These are phyloP conservation scores for Glossophaga mutica DNA, from an alignment of 2,797 vertebrate species.

Conservation along the genomic window DNA sequence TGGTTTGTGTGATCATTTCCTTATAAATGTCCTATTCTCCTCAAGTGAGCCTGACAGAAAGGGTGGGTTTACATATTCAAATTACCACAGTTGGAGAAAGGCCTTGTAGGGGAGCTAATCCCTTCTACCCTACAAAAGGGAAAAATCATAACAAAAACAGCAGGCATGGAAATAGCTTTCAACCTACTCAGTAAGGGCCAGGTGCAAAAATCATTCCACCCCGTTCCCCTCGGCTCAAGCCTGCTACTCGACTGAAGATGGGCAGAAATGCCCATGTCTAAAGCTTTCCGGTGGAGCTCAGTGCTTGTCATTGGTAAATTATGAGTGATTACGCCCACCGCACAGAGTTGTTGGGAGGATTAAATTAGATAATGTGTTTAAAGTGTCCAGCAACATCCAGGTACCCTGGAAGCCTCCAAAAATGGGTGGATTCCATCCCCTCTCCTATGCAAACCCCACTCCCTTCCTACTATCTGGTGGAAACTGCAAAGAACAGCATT, in stretches of 20 bases:
- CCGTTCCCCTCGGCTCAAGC: background rate
- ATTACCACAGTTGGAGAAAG: background rate
- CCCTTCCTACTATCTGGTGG: background rate
- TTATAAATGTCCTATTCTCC: background rate
- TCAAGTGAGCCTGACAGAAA: background rate
- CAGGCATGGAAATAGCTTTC: background rate
- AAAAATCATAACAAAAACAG: background rate
- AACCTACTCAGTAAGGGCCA: background rate
- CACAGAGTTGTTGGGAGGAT: background rate
- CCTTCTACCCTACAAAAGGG: background rate
- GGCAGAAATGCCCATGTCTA: background rate
- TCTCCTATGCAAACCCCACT: background rate
- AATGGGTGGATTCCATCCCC: background rate
- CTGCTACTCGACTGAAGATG: rapidly evolving
- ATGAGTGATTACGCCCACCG: background rate
- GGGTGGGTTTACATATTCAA: conserved; percentile 8
- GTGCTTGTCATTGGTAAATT: background rate
- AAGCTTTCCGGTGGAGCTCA: background rate
- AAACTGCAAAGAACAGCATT: background rate
- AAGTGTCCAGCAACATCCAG: background rate
- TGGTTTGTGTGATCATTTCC: background rate
- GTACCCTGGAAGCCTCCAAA: background rate
- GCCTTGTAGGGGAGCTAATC: background rate
- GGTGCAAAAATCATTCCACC: background rate
- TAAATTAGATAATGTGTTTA: background rate